A percentile compares a stretch with the other conserved stretches of the same genome.
Conservation (phyloP, 2,888 invertebrate species). For the Acanthopleura granulata region DNA sequence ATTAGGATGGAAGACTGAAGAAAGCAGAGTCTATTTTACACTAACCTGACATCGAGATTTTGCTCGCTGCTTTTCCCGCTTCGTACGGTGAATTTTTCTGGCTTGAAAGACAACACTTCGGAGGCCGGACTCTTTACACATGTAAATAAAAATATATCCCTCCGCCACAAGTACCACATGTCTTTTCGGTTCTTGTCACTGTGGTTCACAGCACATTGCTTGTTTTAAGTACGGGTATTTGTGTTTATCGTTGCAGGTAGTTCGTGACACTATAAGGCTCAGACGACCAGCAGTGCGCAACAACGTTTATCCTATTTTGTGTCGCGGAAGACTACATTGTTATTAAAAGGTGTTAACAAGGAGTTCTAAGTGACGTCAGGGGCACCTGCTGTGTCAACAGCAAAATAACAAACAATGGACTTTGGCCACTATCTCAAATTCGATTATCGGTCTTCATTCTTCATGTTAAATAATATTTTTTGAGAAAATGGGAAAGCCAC, state of each 20-base stretch:
- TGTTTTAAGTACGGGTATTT: too few species aligned
- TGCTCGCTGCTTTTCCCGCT: constrained; percentile 1
- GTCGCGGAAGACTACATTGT: constrained; percentile 45
- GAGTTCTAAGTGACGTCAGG: constrained; percentile 56
- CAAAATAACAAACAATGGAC: constrained; percentile 52
- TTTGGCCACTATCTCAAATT: neutral
- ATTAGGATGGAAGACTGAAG: neutral
- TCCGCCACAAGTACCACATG: constrained; percentile 37
- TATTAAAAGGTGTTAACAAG: constrained; percentile 45
- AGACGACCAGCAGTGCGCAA: too few species aligned
- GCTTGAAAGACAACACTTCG: constrained; percentile 56
- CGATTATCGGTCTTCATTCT: neutral
- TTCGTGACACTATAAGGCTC: too few species aligned
- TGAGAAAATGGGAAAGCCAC: too few species aligned
- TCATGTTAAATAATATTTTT: too few species aligned
- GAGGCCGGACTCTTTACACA: constrained; percentile 50
- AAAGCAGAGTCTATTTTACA: neutral
- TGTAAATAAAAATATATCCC: constrained; percentile 65
- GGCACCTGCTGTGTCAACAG: constrained; percentile 64
- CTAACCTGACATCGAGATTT: constrained; percentile 12
- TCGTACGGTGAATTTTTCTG: constrained; percentile 31
- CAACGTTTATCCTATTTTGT: constrained; percentile 16
- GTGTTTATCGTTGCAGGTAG: too few species aligned
- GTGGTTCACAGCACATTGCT: too few species aligned
- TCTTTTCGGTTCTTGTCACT: too few species aligned